Percentiles rank a stretch among this genome's conserved stretches.
Evolutionary conservation across 2,888 invertebrate species (phyloP).

Genomic region (Ptilodon capucinus): DNA sequence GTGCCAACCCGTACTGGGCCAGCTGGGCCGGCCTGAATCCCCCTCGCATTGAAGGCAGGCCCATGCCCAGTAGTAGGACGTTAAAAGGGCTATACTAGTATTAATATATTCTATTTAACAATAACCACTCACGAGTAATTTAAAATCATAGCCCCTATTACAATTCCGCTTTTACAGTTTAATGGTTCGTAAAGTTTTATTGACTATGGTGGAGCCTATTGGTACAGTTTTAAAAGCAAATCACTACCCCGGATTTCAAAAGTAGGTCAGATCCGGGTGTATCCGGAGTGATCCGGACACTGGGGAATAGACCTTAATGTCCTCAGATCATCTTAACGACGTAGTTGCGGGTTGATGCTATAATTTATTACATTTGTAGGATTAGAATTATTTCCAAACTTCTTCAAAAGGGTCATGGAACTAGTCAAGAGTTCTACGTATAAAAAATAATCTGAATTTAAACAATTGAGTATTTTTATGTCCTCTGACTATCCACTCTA

Average conservation of each 20-base stretch:
- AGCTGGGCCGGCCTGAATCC: too few relatives aligned
- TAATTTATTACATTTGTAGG: background rate
- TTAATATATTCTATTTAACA: background rate
- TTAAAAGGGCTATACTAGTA: too few relatives aligned
- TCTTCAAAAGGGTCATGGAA: too few relatives aligned
- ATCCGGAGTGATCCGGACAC: background rate
- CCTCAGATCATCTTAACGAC: background rate
- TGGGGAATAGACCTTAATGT: background rate
- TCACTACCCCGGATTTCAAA: slow-evolving; percentile 13
- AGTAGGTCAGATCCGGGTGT: slow-evolving; percentile 13
- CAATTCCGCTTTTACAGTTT: background rate
- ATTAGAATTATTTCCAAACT: too few relatives aligned
- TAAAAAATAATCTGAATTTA: too few relatives aligned
- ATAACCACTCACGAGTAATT: too few relatives aligned
- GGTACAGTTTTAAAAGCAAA: slow-evolving; percentile 12
- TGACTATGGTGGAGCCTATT: slow-evolving; percentile 11
- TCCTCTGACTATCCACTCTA: too few relatives aligned
- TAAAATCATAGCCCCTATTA: background rate
- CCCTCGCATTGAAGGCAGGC: too few relatives aligned
- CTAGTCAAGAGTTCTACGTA: too few relatives aligned
- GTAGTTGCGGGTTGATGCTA: background rate
- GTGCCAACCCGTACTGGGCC: too few relatives aligned
- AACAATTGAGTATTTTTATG: too few relatives aligned
- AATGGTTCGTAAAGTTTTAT: slow-evolving; percentile 5
- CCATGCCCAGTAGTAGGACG: too few relatives aligned